Base-by-base conservation (phyloP, 2,797 vertebrate species). In the Halcyon chelicuti region DNA sequence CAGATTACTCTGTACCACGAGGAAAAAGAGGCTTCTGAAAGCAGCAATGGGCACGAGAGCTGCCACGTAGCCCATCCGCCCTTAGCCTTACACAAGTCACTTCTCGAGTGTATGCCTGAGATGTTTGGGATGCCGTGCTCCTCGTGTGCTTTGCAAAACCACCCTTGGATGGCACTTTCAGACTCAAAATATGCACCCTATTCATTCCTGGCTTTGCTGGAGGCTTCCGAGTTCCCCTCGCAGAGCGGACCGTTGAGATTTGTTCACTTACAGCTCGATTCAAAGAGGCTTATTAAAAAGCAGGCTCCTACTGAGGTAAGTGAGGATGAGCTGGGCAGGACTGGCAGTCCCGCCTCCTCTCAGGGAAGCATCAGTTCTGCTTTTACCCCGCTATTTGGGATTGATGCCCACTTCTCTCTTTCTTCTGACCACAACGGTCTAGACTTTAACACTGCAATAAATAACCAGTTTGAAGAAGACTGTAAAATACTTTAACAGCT, bases 401-500 rank as follows among this genome's bases (percentile, higher is more conserved):
- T 33, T 5, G 9, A 66, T 81, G 86, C 85, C 62, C 79, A 25
- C 68, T 93, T 72, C 44, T 62, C 60, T 71, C 40, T 60, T 80
- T 80, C 35, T 83, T 80, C 22, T 70, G 62, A 93, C 76, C 79
- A 72, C 54, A 83, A 68, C 0, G 1, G 22, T 44, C 66, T 80
- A n/a, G 17, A 88, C 70, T 95, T 89, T 39, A 80, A 67, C 16
- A 10, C 35, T 71, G 25, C 31, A 89, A 81, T 86, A 96, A 91
- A 81, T 81, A 78, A 66, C 25, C 25, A 22, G 18, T 86, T 88
- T 86, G 35, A 88, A 90, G 73, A 44, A 94, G 51, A 81, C 42
- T 58, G 92, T 57, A 44, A 91, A 90, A 75, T 94, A 90, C 73
- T 94, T 94, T 73, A 96, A 81, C 66, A 94, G 85, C 81, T 86